Conservation (phyloP, 1,140 invertebrate species). For the Drosophila bocki region DNA sequence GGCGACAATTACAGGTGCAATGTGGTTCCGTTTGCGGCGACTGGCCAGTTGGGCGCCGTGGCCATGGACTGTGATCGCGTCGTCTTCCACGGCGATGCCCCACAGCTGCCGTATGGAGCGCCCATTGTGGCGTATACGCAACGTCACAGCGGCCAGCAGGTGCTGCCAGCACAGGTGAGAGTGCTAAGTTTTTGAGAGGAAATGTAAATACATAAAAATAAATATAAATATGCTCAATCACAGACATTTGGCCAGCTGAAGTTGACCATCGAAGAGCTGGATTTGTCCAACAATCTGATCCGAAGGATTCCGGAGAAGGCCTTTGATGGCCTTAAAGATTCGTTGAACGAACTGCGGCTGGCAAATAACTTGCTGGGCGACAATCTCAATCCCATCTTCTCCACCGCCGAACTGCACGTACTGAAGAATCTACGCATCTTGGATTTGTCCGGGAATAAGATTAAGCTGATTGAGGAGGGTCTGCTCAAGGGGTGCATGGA, state of each 20-base stretch:
- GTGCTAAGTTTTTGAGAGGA: background rate
- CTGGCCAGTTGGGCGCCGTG: slow-evolving; percentile 82
- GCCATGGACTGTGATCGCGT: slow-evolving; percentile 92
- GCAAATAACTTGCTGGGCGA: slow-evolving; percentile 94
- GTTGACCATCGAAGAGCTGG: slow-evolving; percentile 90
- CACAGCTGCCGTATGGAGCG: slow-evolving; percentile 90
- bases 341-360: slow-evolving; percentile 90
- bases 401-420: slow-evolving; percentile 92
- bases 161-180: slow-evolving; percentile 90
- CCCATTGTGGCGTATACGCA: slow-evolving; percentile 92
- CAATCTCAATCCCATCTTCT: slow-evolving; percentile 95
- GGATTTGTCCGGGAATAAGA: slow-evolving; percentile 92
- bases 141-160: slow-evolving; percentile 91
- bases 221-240: background rate
- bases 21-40: slow-evolving; percentile 83
- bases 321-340: slow-evolving; percentile 88
- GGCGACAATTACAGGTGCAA: slow-evolving; percentile 82
- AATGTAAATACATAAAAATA: background rate
- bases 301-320: slow-evolving; percentile 91
- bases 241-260: slow-evolving; percentile 87
- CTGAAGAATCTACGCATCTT: slow-evolving; percentile 89
- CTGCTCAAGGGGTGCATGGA: slow-evolving; percentile 92
- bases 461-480: slow-evolving; percentile 93
- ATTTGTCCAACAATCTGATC: slow-evolving; percentile 93
- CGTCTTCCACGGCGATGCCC: slow-evolving; percentile 91